phyloP scores from a whole-genome alignment of 2,113 vertebrate species.

The Phylloscopus trochilus region DNA sequence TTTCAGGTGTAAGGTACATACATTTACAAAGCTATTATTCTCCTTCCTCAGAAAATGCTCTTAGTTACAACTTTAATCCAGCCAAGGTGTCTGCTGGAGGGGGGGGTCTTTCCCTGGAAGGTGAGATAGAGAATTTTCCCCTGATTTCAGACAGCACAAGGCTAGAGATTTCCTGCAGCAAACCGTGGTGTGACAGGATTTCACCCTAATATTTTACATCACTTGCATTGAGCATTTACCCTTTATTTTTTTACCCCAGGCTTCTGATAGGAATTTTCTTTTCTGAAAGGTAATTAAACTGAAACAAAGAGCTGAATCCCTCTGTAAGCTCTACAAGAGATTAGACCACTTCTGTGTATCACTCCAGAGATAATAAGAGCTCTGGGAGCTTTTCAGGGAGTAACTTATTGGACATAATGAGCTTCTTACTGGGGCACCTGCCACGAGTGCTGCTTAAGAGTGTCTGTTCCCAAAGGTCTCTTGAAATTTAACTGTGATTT shows the following conservation, averaged over 20 bases:
- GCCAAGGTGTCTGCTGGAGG: background rate
- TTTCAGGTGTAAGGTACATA: background rate
- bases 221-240: background rate
- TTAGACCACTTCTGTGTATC: background rate
- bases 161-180: background rate
- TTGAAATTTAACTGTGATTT: background rate
- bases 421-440: background rate
- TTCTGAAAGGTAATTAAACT: slow-evolving; percentile 41
- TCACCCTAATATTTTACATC: background rate
- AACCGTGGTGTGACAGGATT: background rate
- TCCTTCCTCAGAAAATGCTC: background rate
- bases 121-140: background rate
- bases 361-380: slow-evolving; percentile 35
- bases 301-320: slow-evolving; percentile 8
- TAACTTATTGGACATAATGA: slow-evolving; percentile 14
- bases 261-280: background rate
- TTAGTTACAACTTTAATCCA: slow-evolving; percentile 21
- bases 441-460: background rate
- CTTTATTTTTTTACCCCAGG: background rate
- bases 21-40: slow-evolving; percentile 1
- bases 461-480: background rate
- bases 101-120: background rate
- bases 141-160: background rate
- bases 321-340: slow-evolving; percentile 11
- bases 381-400: slow-evolving; percentile 28